These are phyloP conservation scores for Amphiura filiformis DNA, from an alignment of 35 echinoderm and acorn worm genomes.

Conservation along the genomic window DNA sequence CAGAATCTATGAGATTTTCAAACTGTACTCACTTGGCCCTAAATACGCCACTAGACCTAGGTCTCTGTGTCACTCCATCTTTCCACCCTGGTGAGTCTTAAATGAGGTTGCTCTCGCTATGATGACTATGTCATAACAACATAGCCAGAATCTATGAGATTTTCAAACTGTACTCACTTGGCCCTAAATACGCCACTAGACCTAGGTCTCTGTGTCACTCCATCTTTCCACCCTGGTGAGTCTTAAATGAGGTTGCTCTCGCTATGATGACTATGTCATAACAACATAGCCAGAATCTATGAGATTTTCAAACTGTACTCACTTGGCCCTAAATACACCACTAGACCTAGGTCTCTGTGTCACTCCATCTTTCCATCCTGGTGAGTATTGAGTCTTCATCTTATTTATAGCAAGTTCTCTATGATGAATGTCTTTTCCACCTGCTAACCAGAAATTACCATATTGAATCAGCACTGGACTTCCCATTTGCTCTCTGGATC, in stretches of 20 bases:
- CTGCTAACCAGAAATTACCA: conserved; percentile 84
- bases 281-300: conserved; percentile 77
- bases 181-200: too few relatives aligned
- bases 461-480: conserved; percentile 73
- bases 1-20: too few relatives aligned
- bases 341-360: conserved; percentile 66
- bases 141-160: too few relatives aligned
- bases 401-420: conserved; percentile 49
- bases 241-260: conserved; percentile 47
- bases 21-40: too few relatives aligned
- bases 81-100: too few relatives aligned
- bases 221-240: conserved; percentile 87
- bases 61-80: too few relatives aligned
- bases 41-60: too few relatives aligned
- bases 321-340: conserved; percentile 50
- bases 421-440: conserved; percentile 59
- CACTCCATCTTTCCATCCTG: conserved; percentile 82
- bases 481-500: conserved; percentile 23
- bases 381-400: conserved; percentile 77
- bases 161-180: too few relatives aligned
- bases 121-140: too few relatives aligned
- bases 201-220: too few relatives aligned
- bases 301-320: too few relatives aligned
- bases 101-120: too few relatives aligned
- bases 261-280: conserved; percentile 51